Base-by-base conservation (phyloP, 2,888 invertebrate genomes). In the Drosophila stalkeri region DNA sequence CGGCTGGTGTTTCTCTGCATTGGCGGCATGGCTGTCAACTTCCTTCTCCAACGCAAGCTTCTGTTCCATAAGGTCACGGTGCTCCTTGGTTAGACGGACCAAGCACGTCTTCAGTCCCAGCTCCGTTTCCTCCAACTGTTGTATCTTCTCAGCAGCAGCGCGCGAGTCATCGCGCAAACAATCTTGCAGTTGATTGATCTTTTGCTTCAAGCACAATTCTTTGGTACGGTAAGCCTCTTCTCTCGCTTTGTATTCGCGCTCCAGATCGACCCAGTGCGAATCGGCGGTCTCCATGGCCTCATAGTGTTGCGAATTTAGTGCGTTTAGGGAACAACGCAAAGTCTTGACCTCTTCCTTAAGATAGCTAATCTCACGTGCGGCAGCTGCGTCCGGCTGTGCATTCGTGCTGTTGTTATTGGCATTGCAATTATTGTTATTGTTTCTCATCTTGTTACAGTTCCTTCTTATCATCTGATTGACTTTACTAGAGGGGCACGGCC, bases 251-350 rank as follows among this genome's bases (percentile, higher is more conserved):
- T 95, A 95, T 1, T 94, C 94, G 11, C 94, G 94, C 87, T 95
- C 96, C 94, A 96, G 94, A 83, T 95, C 95, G 0, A 95, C 94
- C 95, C 96, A 96, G 93, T 96, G 94, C 69, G 96, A 95, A 74
- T 96, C 96, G 0, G 96, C 96, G 68, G 96, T 95, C 65, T 96
- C 95, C 88, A 96, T 91, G 83, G 96, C 96, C 86, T 95, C 95
- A 82, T 96, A 94, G 85, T 96, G 96, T 0, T 96, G 95, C 2
- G 95, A 93, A 89, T 95, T 95, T 70, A 96, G 93, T 41, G 94
- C 94, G 54, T 95, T 94, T 72, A 92, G 94, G 91, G 89, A 92
- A 74, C 80, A 91, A 44, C 91, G 92, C 54, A 93, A 78, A 44
- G 74, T 86, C 66, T 89, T 90, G 2, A 92, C 76, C 75, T 92